Conservation (phyloP, 2,888 invertebrate species). For the Panorpa germanica region DNA sequence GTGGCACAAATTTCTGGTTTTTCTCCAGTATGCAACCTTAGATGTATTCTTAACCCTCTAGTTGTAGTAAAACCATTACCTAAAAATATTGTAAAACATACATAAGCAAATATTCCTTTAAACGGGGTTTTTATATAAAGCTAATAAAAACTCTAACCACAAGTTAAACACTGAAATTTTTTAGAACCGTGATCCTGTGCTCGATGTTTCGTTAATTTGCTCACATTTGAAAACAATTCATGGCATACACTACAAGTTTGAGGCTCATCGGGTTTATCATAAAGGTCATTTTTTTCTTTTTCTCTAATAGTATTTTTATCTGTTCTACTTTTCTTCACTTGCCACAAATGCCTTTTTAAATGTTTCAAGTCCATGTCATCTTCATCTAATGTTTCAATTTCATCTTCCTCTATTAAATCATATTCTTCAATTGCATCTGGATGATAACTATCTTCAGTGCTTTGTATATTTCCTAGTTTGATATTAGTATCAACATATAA, state of each 20-base stretch:
- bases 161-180: conserved; percentile 12
- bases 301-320: too few species aligned
- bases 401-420: too few species aligned
- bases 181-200: conserved; percentile 9
- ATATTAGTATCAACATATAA: too few species aligned
- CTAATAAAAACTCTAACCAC: conserved; percentile 8
- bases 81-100: conserved; percentile 4
- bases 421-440: too few species aligned
- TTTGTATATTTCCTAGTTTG: too few species aligned
- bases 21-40: conserved; percentile 20
- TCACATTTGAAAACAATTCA: conserved; percentile 5
- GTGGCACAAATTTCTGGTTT: conserved; percentile 21
- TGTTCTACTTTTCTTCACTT: too few species aligned
- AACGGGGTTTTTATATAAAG: background rate
- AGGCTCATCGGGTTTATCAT: conserved; percentile 9
- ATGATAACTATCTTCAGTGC: too few species aligned
- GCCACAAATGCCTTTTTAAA: too few species aligned
- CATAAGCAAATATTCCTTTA: background rate
- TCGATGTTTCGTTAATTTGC: conserved; percentile 10
- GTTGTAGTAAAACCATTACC: conserved; percentile 12
- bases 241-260: conserved; percentile 11
- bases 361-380: too few species aligned
- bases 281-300: too few species aligned
- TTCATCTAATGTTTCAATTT: too few species aligned
- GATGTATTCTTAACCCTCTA: conserved; percentile 19